A percentile compares a stretch with the other conserved stretches of the same genome.
Evolutionary conservation across 2,888 invertebrate genomes (phyloP).

Genomic region (Latrodectus elegans): DNA sequence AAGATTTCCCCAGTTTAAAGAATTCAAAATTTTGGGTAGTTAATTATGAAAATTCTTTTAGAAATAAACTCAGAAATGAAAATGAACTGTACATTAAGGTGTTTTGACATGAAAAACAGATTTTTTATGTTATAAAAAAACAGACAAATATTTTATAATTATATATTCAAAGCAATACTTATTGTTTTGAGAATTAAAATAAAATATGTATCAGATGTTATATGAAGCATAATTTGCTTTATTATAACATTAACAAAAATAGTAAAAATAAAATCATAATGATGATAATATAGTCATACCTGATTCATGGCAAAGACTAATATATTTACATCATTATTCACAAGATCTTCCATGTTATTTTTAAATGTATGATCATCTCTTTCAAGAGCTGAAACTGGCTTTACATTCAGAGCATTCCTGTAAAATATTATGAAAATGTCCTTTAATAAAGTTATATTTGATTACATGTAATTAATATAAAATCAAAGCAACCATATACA

Average conservation of each 20-base stretch:
- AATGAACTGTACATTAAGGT: constrained; percentile 25
- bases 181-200: too few relatives aligned
- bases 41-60: too few relatives aligned
- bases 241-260: too few relatives aligned
- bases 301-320: constrained; percentile 45
- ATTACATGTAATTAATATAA: not conserved
- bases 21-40: too few relatives aligned
- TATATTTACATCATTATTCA: constrained; percentile 19
- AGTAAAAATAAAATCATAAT: too few relatives aligned
- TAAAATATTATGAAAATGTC: not conserved
- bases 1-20: too few relatives aligned
- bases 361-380: constrained; percentile 37
- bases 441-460: not conserved
- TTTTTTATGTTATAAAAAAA: too few relatives aligned
- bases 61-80: not conserved
- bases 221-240: too few relatives aligned
- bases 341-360: constrained; percentile 27
- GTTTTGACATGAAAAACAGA: too few relatives aligned
- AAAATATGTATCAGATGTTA: too few relatives aligned
- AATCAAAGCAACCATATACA: not conserved
- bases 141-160: too few relatives aligned
- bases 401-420: constrained; percentile 41
- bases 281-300: not conserved
- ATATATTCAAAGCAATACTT: too few relatives aligned
- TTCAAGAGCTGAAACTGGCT: constrained; percentile 48